phyloP scores from a whole-genome alignment of 2,888 invertebrate genomes.

The Drosophila subsilvestris region DNA sequence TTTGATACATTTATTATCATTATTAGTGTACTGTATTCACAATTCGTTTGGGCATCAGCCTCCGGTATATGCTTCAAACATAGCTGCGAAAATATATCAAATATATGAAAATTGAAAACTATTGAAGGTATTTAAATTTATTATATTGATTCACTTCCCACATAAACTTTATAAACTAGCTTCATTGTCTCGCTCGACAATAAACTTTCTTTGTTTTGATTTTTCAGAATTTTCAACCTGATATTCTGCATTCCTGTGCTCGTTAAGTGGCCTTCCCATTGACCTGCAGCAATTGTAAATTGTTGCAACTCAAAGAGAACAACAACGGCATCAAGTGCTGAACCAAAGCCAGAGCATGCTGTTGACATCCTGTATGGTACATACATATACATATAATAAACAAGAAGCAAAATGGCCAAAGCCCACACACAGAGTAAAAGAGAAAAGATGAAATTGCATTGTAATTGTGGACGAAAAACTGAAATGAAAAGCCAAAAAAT shows the following conservation, averaged over 20 bases:
- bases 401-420: not conserved
- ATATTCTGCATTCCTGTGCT: not conserved
- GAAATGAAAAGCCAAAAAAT: slow-evolving; percentile 2
- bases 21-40: too few species aligned
- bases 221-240: slow-evolving; percentile 10
- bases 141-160: not conserved
- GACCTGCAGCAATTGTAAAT: slow-evolving; percentile 18
- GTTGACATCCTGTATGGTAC: slow-evolving; percentile 23
- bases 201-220: not conserved
- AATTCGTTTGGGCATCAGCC: too few species aligned
- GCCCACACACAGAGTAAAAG: slow-evolving; percentile 12
- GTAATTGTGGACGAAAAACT: slow-evolving; percentile 41
- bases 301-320: slow-evolving; percentile 10
- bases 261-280: slow-evolving; percentile 3
- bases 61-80: too few species aligned
- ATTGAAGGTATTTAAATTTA: slow-evolving; percentile 30
- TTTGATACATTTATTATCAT: not conserved
- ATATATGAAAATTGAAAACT: too few species aligned
- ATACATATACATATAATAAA: not conserved
- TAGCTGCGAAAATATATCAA: too few species aligned
- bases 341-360: slow-evolving; percentile 1
- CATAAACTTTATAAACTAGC: not conserved
- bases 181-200: slow-evolving; percentile 1
- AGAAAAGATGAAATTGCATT: slow-evolving; percentile 58
- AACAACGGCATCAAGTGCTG: slow-evolving; percentile 17